Conservation (phyloP, 2,888 invertebrate genomes). For the Philopedon plagiatum region DNA sequence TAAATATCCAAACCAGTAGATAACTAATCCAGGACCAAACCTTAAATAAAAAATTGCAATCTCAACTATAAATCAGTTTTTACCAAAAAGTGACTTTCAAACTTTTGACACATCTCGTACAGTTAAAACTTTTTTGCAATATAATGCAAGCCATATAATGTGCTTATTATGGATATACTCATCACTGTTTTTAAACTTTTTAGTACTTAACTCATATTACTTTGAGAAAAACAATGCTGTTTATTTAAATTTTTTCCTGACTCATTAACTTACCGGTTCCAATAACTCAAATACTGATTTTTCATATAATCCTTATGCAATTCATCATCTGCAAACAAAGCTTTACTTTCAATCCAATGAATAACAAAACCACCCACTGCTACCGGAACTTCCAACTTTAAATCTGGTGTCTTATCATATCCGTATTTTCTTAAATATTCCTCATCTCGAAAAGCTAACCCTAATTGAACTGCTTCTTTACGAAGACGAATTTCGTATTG, state of each 20-base stretch:
- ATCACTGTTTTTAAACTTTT: too few relatives aligned
- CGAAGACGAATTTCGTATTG: slow-evolving; percentile 88
- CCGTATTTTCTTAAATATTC: slow-evolving; percentile 84
- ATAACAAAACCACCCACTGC: slow-evolving; percentile 88
- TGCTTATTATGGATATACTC: too few relatives aligned
- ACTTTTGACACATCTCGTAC: too few relatives aligned
- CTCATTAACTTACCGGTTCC: slow-evolving; percentile 81
- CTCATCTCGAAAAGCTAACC: slow-evolving; percentile 81
- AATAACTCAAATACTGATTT: slow-evolving; percentile 90
- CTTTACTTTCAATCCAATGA: slow-evolving; percentile 98
- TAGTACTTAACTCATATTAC: too few relatives aligned
- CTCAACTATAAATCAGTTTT: too few relatives aligned
- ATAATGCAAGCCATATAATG: too few relatives aligned
- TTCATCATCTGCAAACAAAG: slow-evolving; percentile 90
- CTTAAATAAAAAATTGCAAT: slow-evolving; percentile 66
- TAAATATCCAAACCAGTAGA: slow-evolving; percentile 95
- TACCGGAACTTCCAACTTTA: slow-evolving; percentile 91
- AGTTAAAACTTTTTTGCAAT: too few relatives aligned
- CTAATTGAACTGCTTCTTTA: slow-evolving; percentile 73
- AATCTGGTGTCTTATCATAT: slow-evolving; percentile 96
- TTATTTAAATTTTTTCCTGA: too few relatives aligned
- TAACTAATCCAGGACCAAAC: slow-evolving; percentile 94
- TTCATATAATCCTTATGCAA: slow-evolving; percentile 86
- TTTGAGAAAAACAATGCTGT: too few relatives aligned
- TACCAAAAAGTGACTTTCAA: too few relatives aligned